Evolutionary conservation across 2,797 vertebrate genomes (phyloP).

Genomic region (Poecilia gillii): DNA sequence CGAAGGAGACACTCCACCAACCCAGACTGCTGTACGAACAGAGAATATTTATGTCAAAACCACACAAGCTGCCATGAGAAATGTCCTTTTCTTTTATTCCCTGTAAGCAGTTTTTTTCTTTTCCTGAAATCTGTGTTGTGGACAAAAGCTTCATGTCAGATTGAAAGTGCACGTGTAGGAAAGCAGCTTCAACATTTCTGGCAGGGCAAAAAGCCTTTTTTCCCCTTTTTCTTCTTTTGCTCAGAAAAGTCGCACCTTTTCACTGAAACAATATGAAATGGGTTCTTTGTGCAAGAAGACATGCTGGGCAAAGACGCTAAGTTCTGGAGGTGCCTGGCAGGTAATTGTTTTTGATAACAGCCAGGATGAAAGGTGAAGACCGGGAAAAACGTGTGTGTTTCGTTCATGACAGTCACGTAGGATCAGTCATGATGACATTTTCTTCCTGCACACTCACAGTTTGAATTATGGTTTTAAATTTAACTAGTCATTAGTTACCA

Average conservation of each 20-base stretch:
- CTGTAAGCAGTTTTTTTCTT: neutral
- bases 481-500: neutral
- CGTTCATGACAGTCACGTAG: neutral
- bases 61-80: neutral
- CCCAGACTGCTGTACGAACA: neutral
- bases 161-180: constrained; percentile 3
- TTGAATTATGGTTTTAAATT: neutral
- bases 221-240: neutral
- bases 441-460: neutral
- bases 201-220: neutral
- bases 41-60: neutral
- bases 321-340: neutral
- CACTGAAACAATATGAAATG: neutral
- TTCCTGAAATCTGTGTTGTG: constrained; percentile 9
- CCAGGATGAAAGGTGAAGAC: neutral
- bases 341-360: neutral
- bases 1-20: neutral
- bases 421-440: neutral
- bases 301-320: neutral
- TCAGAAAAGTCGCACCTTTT: neutral
- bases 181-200: neutral
- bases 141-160: constrained; percentile 14
- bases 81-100: neutral
- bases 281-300: neutral
- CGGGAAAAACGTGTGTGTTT: neutral